These are phyloP conservation scores for Liolophura sinensis DNA, from an alignment of 1,140 invertebrate genomes.

Conservation along the genomic window DNA sequence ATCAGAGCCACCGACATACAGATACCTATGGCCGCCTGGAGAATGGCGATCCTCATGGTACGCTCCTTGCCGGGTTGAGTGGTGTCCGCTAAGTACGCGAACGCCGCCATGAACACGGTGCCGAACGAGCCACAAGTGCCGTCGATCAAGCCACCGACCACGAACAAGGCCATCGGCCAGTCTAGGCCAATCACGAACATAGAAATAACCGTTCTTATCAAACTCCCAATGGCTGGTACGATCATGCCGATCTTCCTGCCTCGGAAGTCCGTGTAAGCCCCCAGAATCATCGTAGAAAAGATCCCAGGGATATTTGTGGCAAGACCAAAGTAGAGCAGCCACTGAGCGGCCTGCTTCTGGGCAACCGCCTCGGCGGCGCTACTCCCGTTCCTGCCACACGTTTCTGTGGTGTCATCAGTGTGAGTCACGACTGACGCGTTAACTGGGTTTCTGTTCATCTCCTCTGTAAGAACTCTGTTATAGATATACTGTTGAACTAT, in stretches of 20 bases:
- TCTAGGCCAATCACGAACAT: background rate
- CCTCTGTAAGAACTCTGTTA: no score
- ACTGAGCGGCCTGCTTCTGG: no score
- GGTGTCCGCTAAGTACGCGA: slow-evolving; percentile 10
- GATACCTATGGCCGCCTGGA: slow-evolving; percentile 1
- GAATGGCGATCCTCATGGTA: slow-evolving; percentile 5
- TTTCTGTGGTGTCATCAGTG: no score
- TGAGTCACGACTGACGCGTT: no score
- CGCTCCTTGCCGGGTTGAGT: slow-evolving; percentile 10
- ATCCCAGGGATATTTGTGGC: background rate
- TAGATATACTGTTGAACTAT: no score
- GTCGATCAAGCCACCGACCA: background rate
- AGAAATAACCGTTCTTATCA: background rate
- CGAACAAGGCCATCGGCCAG: slow-evolving; percentile 1
- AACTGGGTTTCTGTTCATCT: no score
- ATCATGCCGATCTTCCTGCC: slow-evolving; percentile 6
- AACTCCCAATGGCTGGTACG: background rate
- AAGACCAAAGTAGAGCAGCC: background rate
- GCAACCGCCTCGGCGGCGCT: no score
- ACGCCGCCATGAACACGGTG: slow-evolving; percentile 8
- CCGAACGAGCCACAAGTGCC: slow-evolving; percentile 5
- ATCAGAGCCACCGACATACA: background rate
- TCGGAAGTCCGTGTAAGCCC: slow-evolving; percentile 8
- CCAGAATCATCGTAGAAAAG: slow-evolving; percentile 7
- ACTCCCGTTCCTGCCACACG: no score